Evolutionary conservation across 1,140 invertebrate species (phyloP), one percentile per base, ranked within the genome.

Genomic region (Drosophila subpulchrella): DNA sequence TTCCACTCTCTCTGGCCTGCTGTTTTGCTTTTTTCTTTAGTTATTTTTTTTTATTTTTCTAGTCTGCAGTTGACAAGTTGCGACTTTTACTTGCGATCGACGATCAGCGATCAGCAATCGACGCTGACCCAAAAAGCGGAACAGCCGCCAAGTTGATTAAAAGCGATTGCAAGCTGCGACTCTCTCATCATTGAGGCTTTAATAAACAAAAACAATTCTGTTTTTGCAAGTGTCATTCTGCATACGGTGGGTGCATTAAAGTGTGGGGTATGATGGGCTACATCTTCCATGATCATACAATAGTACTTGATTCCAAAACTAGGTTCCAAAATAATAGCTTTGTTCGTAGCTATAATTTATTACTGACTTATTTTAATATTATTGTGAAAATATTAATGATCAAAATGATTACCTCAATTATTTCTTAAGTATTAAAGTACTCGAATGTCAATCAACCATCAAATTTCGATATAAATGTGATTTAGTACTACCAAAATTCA

Each of bases 41-140:
- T 42, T 42, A 7, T 8, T 42, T 42, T 15, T 12, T 20, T 46
- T 57, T 77, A 5, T 70, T 83, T 85, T 85, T 88, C 82, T 86
- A 88, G 83, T 76, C 74, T 75, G 73, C 72, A 75, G 74, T 76
- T 76, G 62, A 76, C 74, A 68, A 76, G 15, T 54, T 75, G 84
- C 83, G 66, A 88, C 83, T 86, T 88, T 86, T 86, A 88, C 83
- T 86, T 79, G 76, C 60, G 61, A 74, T 72, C 81, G 47, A 41
- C 79, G 75, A 84, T 78, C 56, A 59, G 15, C 44, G 60, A 63
- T 53, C 50, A 36, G 32, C 50, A 53, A 53, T 71, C 53, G 65
- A 58, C 67, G 75, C 84, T 86, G 83, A 86, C 83, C 83, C 72
- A 86, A 83, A 86, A 86, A 85, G 63, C 68, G 46, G 66, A 59